phyloP scores from a whole-genome alignment of 2,888 invertebrate species.

The Napeogenes sylphis region DNA sequence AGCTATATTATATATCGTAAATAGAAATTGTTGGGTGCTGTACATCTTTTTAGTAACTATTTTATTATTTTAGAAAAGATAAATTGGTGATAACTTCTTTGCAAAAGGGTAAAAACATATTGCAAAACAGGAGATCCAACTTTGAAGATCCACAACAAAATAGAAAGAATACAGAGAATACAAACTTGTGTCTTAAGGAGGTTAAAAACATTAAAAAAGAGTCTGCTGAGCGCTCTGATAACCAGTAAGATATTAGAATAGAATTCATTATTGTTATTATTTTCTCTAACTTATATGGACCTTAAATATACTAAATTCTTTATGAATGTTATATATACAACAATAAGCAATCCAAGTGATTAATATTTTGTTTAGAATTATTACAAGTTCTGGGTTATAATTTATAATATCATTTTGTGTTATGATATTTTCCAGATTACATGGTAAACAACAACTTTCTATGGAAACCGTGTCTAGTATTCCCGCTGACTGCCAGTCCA shows the following conservation, averaged over 20 bases:
- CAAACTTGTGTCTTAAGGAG: neutral
- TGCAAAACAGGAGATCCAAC: slow-evolving; percentile 10
- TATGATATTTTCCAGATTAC: slow-evolving; percentile 31
- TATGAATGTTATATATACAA: no score
- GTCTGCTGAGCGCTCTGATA: neutral
- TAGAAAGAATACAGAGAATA: neutral
- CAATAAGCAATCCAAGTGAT: neutral
- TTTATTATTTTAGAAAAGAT: slow-evolving; percentile 56
- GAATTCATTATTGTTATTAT: neutral
- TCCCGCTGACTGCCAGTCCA: slow-evolving; percentile 29
- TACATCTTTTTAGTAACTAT: neutral
- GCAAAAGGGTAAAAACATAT: slow-evolving; percentile 38
- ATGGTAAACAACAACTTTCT: slow-evolving; percentile 27
- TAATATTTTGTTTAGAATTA: neutral
- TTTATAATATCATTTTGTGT: neutral
- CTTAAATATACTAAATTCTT: no score
- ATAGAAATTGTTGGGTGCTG: neutral
- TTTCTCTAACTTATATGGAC: neutral
- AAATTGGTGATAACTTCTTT: slow-evolving; percentile 48
- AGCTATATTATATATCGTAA: neutral
- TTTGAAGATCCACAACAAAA: slow-evolving; percentile 5
- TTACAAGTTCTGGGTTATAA: neutral
- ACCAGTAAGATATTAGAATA: neutral
- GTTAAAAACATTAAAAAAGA: neutral
- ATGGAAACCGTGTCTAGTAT: slow-evolving; percentile 30